A percentile compares a stretch with the other conserved stretches of the same genome.
phyloP scores from a whole-genome alignment of 2,113 vertebrate genomes.

The Daubentonia madagascariensis region DNA sequence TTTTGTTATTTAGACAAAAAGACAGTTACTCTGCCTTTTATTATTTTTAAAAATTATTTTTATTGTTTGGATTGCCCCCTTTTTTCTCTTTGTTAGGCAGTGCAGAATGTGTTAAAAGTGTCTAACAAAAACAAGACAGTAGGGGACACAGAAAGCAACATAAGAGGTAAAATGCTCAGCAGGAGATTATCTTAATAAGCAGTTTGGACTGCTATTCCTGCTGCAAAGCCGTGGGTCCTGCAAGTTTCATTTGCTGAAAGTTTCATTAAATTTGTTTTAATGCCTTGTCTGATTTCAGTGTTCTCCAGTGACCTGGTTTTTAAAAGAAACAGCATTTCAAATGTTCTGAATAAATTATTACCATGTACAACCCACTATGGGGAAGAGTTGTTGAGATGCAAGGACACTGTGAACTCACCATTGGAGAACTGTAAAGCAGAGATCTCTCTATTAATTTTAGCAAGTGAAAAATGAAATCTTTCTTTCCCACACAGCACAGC shows the following conservation, averaged over 20 bases:
- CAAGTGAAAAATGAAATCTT: conserved; percentile 40
- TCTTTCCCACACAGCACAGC: neutral
- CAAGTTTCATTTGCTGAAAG: conserved; percentile 69
- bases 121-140: conserved; percentile 70
- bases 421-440: neutral
- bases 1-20: neutral
- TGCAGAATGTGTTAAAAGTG: conserved; percentile 62
- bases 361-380: conserved; percentile 58
- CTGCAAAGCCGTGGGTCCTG: conserved; percentile 70
- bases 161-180: conserved; percentile 59
- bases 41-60: conserved; percentile 23
- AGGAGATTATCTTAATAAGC: conserved; percentile 80
- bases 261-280: conserved; percentile 81
- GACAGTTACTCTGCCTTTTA: neutral
- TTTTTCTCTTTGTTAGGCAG: conserved; percentile 61
- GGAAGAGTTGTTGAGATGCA: conserved; percentile 56
- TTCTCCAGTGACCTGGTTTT: conserved; percentile 79
- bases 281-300: conserved; percentile 68
- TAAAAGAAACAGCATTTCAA: conserved; percentile 77
- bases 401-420: conserved; percentile 40
- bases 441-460: conserved; percentile 26
- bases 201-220: conserved; percentile 46
- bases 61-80: conserved; percentile 28
- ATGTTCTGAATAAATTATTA: conserved; percentile 74
- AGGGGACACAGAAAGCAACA: conserved; percentile 50